Conservation (phyloP, 2,888 invertebrate genomes). For the Pterobdella sp. region DNA sequence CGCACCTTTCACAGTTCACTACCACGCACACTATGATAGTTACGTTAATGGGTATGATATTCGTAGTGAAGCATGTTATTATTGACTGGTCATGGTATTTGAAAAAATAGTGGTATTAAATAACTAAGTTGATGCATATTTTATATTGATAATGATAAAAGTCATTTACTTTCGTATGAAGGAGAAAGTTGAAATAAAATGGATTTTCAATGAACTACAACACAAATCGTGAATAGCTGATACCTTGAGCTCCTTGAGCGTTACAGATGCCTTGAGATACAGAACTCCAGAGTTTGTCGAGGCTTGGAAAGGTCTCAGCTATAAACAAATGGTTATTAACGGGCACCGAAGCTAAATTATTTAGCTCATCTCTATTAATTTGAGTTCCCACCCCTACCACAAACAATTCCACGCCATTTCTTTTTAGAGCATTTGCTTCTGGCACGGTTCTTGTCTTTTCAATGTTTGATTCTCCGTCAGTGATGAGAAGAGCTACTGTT, state of each 20-base stretch:
- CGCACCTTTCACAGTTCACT: conserved; percentile 4
- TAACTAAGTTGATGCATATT: too few species aligned
- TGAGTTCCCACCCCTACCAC: conserved; percentile 41
- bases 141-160: too few species aligned
- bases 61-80: too few species aligned
- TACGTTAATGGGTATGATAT: too few species aligned
- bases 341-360: conserved; percentile 26
- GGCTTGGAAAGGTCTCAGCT: not conserved
- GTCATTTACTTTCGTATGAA: too few species aligned
- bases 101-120: too few species aligned
- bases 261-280: conserved; percentile 3
- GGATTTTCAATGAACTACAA: too few species aligned
- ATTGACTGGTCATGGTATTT: too few species aligned
- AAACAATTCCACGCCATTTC: conserved; percentile 41
- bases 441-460: conserved; percentile 41
- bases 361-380: conserved; percentile 40
- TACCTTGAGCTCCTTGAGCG: conserved; percentile 5
- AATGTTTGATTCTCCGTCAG: conserved; percentile 45
- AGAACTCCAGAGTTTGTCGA: conserved; percentile 20
- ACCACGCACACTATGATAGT: conserved; percentile 19
- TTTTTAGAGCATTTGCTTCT: conserved; percentile 43
- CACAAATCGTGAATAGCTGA: too few species aligned
- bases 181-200: too few species aligned
- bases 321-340: conserved; percentile 24
- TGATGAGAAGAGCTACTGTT: conserved; percentile 42